Base-by-base conservation (phyloP, 1,140 invertebrate genomes). In the Matsumurasca onukii region DNA sequence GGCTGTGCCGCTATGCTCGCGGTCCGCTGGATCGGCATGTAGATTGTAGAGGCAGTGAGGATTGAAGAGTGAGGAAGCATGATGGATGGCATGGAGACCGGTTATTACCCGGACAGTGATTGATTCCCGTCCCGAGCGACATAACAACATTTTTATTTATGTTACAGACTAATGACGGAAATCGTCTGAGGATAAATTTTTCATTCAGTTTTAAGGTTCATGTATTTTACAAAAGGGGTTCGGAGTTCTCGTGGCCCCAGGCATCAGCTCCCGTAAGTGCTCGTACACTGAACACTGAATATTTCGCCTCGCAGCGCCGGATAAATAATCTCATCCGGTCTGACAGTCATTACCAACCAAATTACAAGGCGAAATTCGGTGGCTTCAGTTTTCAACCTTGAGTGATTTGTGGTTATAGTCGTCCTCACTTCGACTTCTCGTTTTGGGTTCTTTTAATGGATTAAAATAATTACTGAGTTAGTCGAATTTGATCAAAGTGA, bases 131-230 rank as follows among this genome's bases (percentile, higher is more conserved):
- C 49, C 49, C n/a, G n/a, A n/a, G 24, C 49, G 49, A 51, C 49
- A 22, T 51, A 51, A 51, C 49, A 51, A 51, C 49, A 63, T 63
- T 63, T 29, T 63, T 63, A 63, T 63, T 63, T 63, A 63, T 31
- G 59, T 31, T 31, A 20, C 12, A 9, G 29, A 15, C 59, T 63
- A 63, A 63, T 63, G 57, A 61, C 57, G 57, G 57, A 61, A 61
- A 61, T 61, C 25, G 59, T 31, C 59, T n/a, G 59, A n/a, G 59
- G 59, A 51, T 63, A 31, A 29, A 63, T 63, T 63, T 63, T 31
- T 63, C 59, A 63, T 51, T 51, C 49, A 3, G 49, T 5, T 51
- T 20, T 51, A 12, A 12, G 49, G 49, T 51, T 51, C 49, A 51
- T 51, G 49, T 51, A 51, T 51, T 51, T 51, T 51, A 51, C 49